A percentile compares a stretch with the other conserved stretches of the same genome.
phyloP scores from a whole-genome alignment of 2,797 vertebrate genomes.

The Melanogrammus aeglefinus region DNA sequence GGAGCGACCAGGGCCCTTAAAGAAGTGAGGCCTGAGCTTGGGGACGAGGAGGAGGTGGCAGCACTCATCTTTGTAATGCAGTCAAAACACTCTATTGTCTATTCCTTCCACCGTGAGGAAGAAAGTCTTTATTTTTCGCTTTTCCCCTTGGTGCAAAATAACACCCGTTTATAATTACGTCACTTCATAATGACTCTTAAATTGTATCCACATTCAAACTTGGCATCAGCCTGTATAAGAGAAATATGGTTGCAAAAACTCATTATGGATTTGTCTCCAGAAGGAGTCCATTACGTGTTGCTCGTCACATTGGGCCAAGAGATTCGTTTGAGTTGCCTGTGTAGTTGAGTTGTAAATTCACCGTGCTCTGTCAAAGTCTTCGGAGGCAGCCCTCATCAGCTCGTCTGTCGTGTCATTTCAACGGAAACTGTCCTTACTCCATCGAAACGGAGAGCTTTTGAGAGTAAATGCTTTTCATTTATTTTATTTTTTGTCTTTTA shows the following conservation, averaged over 20 bases:
- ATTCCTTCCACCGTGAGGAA: background rate
- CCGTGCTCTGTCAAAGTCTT: constrained; percentile 12
- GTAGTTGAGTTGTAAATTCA: constrained; percentile 27
- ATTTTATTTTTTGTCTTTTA: background rate
- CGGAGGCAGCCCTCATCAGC: constrained; percentile 8
- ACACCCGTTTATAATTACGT: background rate
- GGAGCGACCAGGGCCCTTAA: constrained; percentile 41
- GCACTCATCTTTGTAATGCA: constrained; percentile 30
- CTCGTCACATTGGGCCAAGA: constrained; percentile 38
- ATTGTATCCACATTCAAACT: background rate
- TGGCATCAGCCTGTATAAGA: background rate
- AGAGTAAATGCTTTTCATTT: background rate
- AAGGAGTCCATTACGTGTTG: constrained; percentile 18
- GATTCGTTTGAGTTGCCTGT: constrained; percentile 32
- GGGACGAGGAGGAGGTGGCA: constrained; percentile 47
- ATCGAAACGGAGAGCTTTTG: background rate
- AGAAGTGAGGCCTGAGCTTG: constrained; percentile 50
- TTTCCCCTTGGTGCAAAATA: constrained; percentile 5
- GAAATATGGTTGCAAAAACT: background rate
- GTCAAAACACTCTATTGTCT: constrained; percentile 21
- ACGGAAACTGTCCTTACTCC: constrained; percentile 20
- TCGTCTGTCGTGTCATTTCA: constrained; percentile 23
- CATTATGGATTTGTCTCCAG: background rate
- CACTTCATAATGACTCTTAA: background rate
- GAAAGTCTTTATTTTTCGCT: background rate